Evolutionary conservation across 64 coral and sea anemone species (phyloP), one percentile per base, ranked within the genome.

Genomic region (Hydrozoanthus tunicans): DNA sequence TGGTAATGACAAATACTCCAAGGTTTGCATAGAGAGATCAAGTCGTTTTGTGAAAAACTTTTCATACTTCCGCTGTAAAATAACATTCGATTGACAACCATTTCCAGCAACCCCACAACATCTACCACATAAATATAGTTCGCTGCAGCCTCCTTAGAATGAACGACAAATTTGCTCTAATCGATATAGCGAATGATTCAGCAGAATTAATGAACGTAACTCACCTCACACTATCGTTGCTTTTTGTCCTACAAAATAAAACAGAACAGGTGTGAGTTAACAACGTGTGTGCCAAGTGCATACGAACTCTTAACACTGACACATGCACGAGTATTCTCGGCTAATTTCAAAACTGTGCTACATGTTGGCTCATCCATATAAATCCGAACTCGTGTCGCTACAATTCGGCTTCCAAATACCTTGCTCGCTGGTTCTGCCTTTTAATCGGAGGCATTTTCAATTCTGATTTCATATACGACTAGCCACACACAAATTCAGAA

Each of bases 221-320:
- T 85, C 70, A 85, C 82, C 82, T 85, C 6, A 85, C 82, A 64
- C 64, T 85, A 53, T 85, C 82, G 14, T 53, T 85, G 64, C 82
- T 85, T 85, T 85, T 85, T 68, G 82, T 70, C 82, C 82, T 85
- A 70, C 51, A 85, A 43, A 85, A 69, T 70, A 12, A 64, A 85
- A 85, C 63, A 83, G 15, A 85, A 69, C 81, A 85, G 82, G 62
- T 85, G 51, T 51, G 68, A 69, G 64, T 85, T 85, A 85, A 85
- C 63, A 85, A 20, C n/a, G 13, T 70, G 43, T 57, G 68, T 51
- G 9, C 3, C 25, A 17, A 70, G 63, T 69, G 82, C 62, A 85
- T 53, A 56, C 53, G 26, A 55, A 85, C 65, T 55, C 64, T 70
- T 17, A 64, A 69, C 17, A 64, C 70, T 32, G 20, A 70, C 54